phyloP scores from a whole-genome alignment of 1,140 invertebrate species.

The Zelostemma sp. region DNA sequence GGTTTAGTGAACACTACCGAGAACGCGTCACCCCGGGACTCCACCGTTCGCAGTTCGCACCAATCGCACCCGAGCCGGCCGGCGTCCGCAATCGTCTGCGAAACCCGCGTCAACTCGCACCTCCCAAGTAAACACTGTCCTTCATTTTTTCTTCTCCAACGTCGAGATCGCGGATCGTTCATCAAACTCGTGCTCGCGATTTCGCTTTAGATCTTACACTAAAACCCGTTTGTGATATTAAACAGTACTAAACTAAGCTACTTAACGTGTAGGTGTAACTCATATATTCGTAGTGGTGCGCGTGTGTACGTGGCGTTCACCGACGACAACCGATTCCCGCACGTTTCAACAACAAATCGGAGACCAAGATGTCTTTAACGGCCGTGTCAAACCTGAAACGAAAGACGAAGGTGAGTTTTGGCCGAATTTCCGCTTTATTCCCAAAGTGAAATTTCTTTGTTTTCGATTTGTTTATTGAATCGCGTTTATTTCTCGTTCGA shows the following conservation, averaged over 20 bases:
- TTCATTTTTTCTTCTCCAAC: slow-evolving; percentile 36
- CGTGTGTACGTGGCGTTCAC: slow-evolving; percentile 2
- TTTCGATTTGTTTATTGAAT: too few species aligned
- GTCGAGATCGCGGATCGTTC: slow-evolving; percentile 8
- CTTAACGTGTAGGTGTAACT: slow-evolving; percentile 31
- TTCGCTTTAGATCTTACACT: slow-evolving; percentile 36
- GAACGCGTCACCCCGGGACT: slow-evolving; percentile 44
- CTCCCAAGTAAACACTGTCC: slow-evolving; percentile 42
- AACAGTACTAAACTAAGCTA: slow-evolving; percentile 53
- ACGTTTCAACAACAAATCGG: not conserved
- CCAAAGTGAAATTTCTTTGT: too few species aligned
- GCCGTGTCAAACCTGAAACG: not conserved
- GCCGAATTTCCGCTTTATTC: too few species aligned
- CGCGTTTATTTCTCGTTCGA: too few species aligned
- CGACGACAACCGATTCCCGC: not conserved
- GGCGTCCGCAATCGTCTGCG: slow-evolving; percentile 24
- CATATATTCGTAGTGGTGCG: not conserved
- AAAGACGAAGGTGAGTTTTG: slow-evolving; percentile 5
- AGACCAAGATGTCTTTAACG: not conserved
- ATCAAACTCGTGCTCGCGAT: slow-evolving; percentile 2
- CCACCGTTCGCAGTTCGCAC: too few species aligned
- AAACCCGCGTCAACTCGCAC: slow-evolving; percentile 46
- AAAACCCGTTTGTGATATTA: slow-evolving; percentile 63
- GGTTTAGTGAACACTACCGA: too few species aligned
- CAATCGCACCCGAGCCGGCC: too few species aligned